Base-by-base conservation (phyloP, 2,113 vertebrate species). In the Nestor notabilis region DNA sequence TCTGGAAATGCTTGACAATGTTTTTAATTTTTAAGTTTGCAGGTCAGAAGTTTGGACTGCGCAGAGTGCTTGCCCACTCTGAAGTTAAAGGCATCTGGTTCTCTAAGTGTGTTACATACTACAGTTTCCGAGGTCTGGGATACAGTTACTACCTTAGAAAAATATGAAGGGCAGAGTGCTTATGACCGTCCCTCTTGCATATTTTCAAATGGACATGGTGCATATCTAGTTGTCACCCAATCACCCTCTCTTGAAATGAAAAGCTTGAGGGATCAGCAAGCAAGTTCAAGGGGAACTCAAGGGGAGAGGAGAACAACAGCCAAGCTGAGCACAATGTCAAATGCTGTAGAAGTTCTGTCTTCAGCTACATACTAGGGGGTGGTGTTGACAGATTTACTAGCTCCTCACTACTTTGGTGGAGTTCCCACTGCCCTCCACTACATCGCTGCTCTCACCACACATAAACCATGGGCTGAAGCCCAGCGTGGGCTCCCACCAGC, bases 371-470 rank as follows among this genome's bases (percentile, higher is more conserved):
- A n/a, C 7, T 15, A 5, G 3, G 25, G 4, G 2, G 2, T 25
- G 24, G 21, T 81, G 13, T 28, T 15, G 39, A 43, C 37, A 4
- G 10, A 80, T 5, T 17, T n/a, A 24, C 11, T 24, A 28, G 7
- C 39, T 83, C 12, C 35, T 43, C 0, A 0, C 23, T n/a, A 23
- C 33, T 33, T 78, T 0, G 0, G 6, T 41, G 50, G 7, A 3
- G 4, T 8, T 76, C 61, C 27, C 5, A 1, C 56, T 47, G 49
- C 41, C n/a, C 7, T 64, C 15, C 4, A 0, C 39, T 53, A 25
- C 8, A 39, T 13, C 29, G 19, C 44, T 71, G 47, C 58, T 77
- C 24, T 44, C 44, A 46, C 13, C 7, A 0, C 35, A 27, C 13
- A 47, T n/a, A 70, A 20, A 20, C 9, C 1, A 1, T 28, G 20